Conservation (phyloP, 2,113 vertebrate genomes). For the Cygnus buccinator region DNA sequence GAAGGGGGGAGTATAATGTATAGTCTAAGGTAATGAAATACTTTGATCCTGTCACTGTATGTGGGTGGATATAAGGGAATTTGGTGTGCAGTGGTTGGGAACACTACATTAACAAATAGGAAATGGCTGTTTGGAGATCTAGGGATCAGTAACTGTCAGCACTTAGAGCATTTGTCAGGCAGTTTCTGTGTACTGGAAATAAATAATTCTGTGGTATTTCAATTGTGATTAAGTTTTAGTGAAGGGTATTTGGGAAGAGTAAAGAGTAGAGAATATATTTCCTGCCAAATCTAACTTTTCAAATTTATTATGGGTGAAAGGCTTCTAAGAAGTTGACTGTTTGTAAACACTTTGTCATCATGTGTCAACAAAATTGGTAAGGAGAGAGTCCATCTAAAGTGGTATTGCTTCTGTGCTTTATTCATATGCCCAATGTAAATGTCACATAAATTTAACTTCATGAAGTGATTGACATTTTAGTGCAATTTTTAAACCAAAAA, state of each 20-base stretch:
- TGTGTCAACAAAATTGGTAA: not conserved
- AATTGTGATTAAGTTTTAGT: not conserved
- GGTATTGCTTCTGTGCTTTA: not conserved
- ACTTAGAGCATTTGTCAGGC: not conserved
- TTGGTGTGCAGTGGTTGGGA: not conserved
- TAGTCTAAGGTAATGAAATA: not conserved
- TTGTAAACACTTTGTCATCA: not conserved
- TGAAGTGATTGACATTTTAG: not conserved
- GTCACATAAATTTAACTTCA: not conserved
- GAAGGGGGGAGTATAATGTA: not conserved
- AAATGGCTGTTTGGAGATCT: not conserved
- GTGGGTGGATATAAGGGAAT: not conserved
- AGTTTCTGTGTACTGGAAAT: not conserved
- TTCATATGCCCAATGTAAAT: not conserved
- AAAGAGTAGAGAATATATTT: not conserved
- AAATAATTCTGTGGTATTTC: not conserved
- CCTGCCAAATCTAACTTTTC: not conserved
- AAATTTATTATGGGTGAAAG: not conserved
- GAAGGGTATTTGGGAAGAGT: not conserved
- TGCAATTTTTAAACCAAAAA: not conserved
- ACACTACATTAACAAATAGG: not conserved
- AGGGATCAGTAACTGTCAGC: not conserved
- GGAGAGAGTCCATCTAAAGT: not conserved
- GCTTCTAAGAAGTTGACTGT: not conserved
- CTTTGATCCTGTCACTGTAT: not conserved